These are phyloP conservation scores for Lasioglossum leucozonium DNA, from an alignment of 2,888 invertebrate species.

Conservation along the genomic window DNA sequence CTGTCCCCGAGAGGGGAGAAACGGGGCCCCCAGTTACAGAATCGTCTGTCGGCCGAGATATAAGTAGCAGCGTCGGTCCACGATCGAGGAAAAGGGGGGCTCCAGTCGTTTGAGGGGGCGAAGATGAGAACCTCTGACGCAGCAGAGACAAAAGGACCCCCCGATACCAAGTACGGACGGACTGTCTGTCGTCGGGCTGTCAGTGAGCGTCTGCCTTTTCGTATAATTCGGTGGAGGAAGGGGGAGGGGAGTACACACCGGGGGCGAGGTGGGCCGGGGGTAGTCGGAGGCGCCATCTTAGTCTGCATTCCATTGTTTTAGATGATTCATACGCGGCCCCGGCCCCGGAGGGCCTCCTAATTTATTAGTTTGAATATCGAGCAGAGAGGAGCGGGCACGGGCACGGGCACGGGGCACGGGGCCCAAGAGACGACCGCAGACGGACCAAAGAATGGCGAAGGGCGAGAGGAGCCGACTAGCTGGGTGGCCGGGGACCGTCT, in stretches of 20 bases:
- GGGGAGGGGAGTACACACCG: conserved; percentile 20
- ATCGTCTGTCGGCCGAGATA: conserved; percentile 34
- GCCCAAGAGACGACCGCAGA: conserved; percentile 58
- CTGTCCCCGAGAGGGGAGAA: background rate
- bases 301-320: conserved; percentile 85
- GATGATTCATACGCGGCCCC: conserved; percentile 83
- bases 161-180: conserved; percentile 74
- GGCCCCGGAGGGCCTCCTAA: conserved; percentile 80
- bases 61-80: conserved; percentile 27
- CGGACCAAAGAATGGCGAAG: conserved; percentile 67
- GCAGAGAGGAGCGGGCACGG: conserved; percentile 71
- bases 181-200: conserved; percentile 78
- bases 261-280: conserved; percentile 28
- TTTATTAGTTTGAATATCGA: conserved; percentile 85
- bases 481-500: conserved; percentile 82
- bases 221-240: conserved; percentile 43
- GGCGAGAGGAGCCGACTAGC: conserved; percentile 76
- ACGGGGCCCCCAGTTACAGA: conserved; percentile 5
- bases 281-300: conserved; percentile 81
- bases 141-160: conserved; percentile 74
- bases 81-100: conserved; percentile 24
- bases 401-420: background rate
- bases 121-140: conserved; percentile 71
- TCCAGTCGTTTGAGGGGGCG: conserved; percentile 21
- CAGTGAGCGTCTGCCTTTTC: conserved; percentile 71